phyloP scores from a whole-genome alignment of 1,140 invertebrate genomes.

The Elymnias hypermnestra region DNA sequence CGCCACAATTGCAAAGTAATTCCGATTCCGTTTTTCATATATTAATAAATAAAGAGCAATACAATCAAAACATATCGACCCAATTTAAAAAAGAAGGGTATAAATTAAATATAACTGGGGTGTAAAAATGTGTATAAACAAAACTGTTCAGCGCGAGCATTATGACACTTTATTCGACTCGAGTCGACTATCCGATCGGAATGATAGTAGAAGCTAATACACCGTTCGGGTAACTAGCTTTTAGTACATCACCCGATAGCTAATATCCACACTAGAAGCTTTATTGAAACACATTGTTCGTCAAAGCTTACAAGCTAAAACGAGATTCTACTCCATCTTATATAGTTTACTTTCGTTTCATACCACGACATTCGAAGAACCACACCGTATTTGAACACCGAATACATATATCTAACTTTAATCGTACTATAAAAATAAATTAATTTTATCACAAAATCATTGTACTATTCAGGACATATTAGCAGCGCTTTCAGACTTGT shows the following conservation, averaged over 20 bases:
- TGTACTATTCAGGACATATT: conserved; percentile 2
- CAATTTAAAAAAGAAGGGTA: background rate
- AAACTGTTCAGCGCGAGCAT: conserved; percentile 12
- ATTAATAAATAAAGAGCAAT: too few species aligned
- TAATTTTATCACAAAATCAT: conserved; percentile 4
- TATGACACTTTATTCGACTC: conserved; percentile 1
- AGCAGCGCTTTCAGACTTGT: background rate
- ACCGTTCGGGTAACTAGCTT: too few species aligned
- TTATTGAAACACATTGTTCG: conserved; percentile 7
- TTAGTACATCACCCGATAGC: background rate
- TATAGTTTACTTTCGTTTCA: conserved; percentile 1
- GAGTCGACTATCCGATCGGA: conserved; percentile 26
- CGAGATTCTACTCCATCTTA: conserved; percentile 7
- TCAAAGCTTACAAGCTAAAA: conserved; percentile 16
- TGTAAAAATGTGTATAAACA: conserved; percentile 4
- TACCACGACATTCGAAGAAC: conserved; percentile 4
- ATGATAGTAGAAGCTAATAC: conserved; percentile 1
- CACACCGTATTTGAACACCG: background rate
- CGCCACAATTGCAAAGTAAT: conserved; percentile 4
- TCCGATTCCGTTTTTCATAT: too few species aligned
- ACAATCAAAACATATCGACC: too few species aligned
- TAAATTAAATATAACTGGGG: background rate
- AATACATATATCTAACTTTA: background rate
- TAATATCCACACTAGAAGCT: conserved; percentile 17
- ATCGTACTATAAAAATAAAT: background rate